Evolutionary conservation across 2,888 invertebrate species (phyloP).

Genomic region (Oligia latruncula): DNA sequence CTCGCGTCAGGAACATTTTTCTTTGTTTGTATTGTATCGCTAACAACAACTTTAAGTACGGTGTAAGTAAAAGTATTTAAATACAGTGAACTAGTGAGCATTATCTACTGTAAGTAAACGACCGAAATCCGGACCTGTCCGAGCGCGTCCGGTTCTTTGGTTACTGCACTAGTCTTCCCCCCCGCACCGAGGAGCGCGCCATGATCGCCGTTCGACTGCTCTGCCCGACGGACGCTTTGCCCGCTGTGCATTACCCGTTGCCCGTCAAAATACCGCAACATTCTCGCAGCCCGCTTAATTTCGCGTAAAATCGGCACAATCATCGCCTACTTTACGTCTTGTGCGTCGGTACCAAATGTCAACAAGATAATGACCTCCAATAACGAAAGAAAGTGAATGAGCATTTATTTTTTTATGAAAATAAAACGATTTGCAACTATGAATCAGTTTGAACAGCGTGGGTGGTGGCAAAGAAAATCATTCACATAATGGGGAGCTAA

Average conservation of each 20-base stretch:
- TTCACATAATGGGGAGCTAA: slow-evolving; percentile 46
- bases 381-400: slow-evolving; percentile 64
- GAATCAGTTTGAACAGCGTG: slow-evolving; percentile 30
- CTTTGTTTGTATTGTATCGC: slow-evolving; percentile 4
- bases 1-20: slow-evolving; percentile 1
- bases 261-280: slow-evolving; percentile 66
- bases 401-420: slow-evolving; percentile 44
- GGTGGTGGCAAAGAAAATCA: slow-evolving; percentile 41
- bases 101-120: slow-evolving; percentile 56
- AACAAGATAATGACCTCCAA: slow-evolving; percentile 66
- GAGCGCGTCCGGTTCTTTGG: slow-evolving; percentile 62
- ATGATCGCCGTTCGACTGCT: slow-evolving; percentile 53
- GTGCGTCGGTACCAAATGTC: slow-evolving; percentile 55
- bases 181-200: slow-evolving; percentile 36
- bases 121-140: slow-evolving; percentile 62
- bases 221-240: slow-evolving; percentile 37
- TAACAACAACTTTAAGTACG: slow-evolving; percentile 17
- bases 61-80: slow-evolving; percentile 57
- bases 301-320: slow-evolving; percentile 56
- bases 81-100: slow-evolving; percentile 43
- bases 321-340: slow-evolving; percentile 50
- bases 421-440: slow-evolving; percentile 40
- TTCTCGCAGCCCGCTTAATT: slow-evolving; percentile 56
- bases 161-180: slow-evolving; percentile 55
- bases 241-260: slow-evolving; percentile 55